Base-by-base conservation (phyloP, 2,797 vertebrate species). In the Acanthurus leucopareius region DNA sequence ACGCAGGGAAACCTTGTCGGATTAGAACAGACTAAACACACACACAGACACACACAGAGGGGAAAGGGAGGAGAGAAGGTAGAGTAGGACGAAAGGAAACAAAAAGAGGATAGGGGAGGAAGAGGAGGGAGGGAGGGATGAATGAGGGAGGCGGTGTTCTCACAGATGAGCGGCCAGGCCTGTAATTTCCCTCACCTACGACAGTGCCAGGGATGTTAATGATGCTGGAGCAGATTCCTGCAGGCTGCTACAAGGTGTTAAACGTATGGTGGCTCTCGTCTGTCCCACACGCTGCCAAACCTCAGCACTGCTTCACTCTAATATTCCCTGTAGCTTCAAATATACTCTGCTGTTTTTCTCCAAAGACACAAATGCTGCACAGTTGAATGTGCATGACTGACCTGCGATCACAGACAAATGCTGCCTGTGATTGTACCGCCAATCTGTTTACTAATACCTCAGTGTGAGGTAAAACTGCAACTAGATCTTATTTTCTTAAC, bases 161-260 rank as follows among this genome's bases (percentile, higher is more conserved):
- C 72, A 59, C 63, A 49, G 73, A 73, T 54, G 72, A 86, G 79
- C 74, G 75, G 62, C 69, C 70, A 48, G 60, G 61, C 69, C 72
- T 75, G 69, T 80, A 72, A 70, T 82, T 58, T 57, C 51, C 66
- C 25, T 66, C 77, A 20, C 59, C 69, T 63, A 19, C 64, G 70
- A 84, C 45, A 2, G 84, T 62, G 80, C 77, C 77, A 86, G 52
- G 17, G 80, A 84, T 67, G 88, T 75, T 85, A 88, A 79, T 76
- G 73, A 71, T 38, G 13, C 78, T 64, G 1, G 28, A 80, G 54
- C 74, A 72, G 73, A 69, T 53, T 77, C 42, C 77, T 53, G 75
- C 83, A 74, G 80, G 85, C 84, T 59, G 60, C 72, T 79, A 32
- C 75, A 54, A 83, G 79, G 83, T 88, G 83, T 73, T 86, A 79